These are phyloP conservation scores for Triplophysa rosa DNA, from an alignment of 2,113 vertebrate genomes.

Conservation along the genomic window DNA sequence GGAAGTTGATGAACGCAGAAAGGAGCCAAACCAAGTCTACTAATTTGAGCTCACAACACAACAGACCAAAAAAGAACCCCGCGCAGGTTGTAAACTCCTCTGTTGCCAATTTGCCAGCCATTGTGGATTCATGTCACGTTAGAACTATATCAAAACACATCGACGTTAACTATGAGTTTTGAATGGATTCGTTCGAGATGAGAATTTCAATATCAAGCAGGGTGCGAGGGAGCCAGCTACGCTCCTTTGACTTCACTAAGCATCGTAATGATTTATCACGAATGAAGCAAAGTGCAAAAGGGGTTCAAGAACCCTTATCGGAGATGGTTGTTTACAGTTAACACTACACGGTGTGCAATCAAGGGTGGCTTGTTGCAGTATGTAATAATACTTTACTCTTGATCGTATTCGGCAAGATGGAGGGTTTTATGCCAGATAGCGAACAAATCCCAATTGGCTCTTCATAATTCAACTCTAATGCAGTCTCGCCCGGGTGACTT, in stretches of 20 bases:
- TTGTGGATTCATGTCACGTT: background rate
- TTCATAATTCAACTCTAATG: constrained; percentile 41
- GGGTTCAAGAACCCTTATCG: constrained; percentile 38
- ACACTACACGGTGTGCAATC: constrained; percentile 38
- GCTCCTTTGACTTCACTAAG: background rate
- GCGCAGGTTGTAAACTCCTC: background rate
- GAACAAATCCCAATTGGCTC: constrained; percentile 36
- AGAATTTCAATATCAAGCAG: background rate
- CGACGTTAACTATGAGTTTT: background rate
- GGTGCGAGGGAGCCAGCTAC: no score
- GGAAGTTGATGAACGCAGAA: background rate
- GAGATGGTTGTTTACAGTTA: constrained; percentile 32
- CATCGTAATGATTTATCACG: constrained; percentile 37
- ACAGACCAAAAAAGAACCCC: background rate
- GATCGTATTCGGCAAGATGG: constrained; percentile 33
- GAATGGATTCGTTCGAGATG: background rate
- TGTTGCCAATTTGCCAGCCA: background rate
- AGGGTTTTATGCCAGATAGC: constrained; percentile 37
- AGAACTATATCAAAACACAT: background rate
- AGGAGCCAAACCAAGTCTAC: background rate
- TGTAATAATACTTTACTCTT: constrained; percentile 37
- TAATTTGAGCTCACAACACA: constrained; percentile 3
- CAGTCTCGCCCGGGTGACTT: constrained; percentile 29
- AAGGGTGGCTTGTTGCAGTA: constrained; percentile 28
- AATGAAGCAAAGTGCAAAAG: constrained; percentile 33